phyloP scores from a whole-genome alignment of 2,113 vertebrate species.

The Litocranius walleri region DNA sequence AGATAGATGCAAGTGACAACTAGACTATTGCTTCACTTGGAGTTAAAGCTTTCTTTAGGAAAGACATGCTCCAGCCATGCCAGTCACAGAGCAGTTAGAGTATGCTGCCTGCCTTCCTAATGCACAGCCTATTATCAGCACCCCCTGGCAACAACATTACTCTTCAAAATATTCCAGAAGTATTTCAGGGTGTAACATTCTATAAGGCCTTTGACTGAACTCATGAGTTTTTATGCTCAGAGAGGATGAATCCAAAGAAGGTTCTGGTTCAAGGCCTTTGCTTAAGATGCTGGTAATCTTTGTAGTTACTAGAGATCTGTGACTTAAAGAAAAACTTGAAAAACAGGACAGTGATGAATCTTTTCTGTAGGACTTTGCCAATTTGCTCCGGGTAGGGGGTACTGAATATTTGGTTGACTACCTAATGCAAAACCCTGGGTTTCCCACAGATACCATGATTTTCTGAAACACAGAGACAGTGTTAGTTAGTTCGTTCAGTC shows the following conservation, averaged over 20 bases:
- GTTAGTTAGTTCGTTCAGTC: not conserved
- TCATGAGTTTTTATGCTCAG: not conserved
- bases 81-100: not conserved
- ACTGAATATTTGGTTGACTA: not conserved
- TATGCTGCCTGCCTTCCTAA: not conserved
- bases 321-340: not conserved
- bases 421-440: not conserved
- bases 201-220: not conserved
- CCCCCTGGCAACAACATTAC: not conserved
- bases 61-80: not conserved
- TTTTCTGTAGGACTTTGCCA: not conserved
- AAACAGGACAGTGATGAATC: not conserved
- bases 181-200: not conserved
- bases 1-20: not conserved
- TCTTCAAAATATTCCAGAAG: not conserved
- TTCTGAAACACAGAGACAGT: not conserved
- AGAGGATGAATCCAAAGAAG: not conserved
- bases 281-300: not conserved
- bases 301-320: not conserved
- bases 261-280: not conserved
- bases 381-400: not conserved
- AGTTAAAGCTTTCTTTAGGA: not conserved
- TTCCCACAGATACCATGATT: not conserved
- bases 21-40: not conserved
- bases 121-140: not conserved